Conservation (phyloP, 2,797 vertebrate species). For the Clarias pachynema region DNA sequence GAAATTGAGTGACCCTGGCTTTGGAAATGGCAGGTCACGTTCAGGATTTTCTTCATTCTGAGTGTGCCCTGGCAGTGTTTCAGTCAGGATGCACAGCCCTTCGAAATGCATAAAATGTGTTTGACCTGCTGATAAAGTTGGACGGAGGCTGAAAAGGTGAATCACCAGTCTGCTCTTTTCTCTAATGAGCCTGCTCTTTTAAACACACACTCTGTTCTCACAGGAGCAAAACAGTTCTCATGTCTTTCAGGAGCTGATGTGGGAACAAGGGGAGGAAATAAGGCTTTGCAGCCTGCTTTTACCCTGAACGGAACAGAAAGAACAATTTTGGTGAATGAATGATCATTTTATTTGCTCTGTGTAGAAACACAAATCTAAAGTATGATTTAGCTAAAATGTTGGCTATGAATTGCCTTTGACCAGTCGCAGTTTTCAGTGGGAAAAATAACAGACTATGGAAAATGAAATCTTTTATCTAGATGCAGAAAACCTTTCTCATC, state of each 20-base stretch:
- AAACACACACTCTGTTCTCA: conserved; percentile 42
- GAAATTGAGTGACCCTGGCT: conserved; percentile 33
- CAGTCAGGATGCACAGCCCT: neutral
- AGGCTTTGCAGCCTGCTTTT: neutral
- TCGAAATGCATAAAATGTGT: conserved; percentile 44
- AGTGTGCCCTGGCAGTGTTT: conserved; percentile 16
- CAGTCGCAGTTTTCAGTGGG: neutral
- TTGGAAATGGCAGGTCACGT: conserved; percentile 44
- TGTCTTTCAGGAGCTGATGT: conserved; percentile 5
- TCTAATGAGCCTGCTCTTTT: conserved; percentile 48
- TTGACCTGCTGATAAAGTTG: conserved; percentile 41
- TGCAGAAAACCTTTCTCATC: neutral
- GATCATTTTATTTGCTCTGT: neutral
- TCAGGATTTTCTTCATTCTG: conserved; percentile 29
- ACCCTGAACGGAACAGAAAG: neutral
- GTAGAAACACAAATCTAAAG: neutral
- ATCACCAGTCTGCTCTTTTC: conserved; percentile 39
- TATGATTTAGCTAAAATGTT: neutral
- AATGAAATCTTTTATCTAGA: neutral
- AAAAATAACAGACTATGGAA: conserved; percentile 11
- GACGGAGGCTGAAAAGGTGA: conserved; percentile 50
- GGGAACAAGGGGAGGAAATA: neutral
- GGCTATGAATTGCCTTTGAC: neutral
- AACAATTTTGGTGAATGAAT: neutral
- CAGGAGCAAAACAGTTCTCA: conserved; percentile 22